Base-by-base conservation (phyloP, 2,113 vertebrate species). In the Neogobius melanostomus region DNA sequence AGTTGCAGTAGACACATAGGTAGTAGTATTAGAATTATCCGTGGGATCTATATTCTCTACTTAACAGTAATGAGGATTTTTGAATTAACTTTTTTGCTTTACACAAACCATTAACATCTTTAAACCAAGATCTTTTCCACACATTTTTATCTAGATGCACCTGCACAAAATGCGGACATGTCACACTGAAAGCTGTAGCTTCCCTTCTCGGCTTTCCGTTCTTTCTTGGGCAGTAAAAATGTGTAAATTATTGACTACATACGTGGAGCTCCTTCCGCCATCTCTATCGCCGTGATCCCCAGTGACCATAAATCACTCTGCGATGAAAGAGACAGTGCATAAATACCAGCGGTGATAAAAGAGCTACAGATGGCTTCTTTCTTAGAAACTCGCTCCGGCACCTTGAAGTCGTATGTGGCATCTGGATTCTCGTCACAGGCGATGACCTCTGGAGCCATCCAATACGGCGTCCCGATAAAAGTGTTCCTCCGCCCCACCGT, bases 391-490 rank as follows among this genome's bases (percentile, higher is more conserved):
- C 17, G 68, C 0, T 11, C 60, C 65, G 45, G 67, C 57, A 97
- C 96, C 93, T 96, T 93, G 81, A 93, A 96, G 85, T 96, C 95
- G 0, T 97, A 97, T 0, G 95, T 95, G 67, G 95, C 94, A 0
- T 95, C 92, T 0, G 95, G 93, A 76, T 96, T 96, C 82, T 96
- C 94, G 0, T 97, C 94, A 44, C 96, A 97, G 54, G 95, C 94
- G 0, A 97, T 97, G 80, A 97, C 96, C 77, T 97, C 95, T 0
- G 96, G 95, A 0, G 96, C 96, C 96, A 97, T 97, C 96, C 96
- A 97, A 74, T 95, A 97, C 0, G 96, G 95, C 7, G 96, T 97
- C 64, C 96, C 96, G 3, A 97, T 97, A 82, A 97, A 96, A 0
- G 96, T 97, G 87, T 95, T 96, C 69, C 95, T 91, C 43, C 94